phyloP scores from a whole-genome alignment of 2,113 vertebrate species.

The Pseudonaja textilis region DNA sequence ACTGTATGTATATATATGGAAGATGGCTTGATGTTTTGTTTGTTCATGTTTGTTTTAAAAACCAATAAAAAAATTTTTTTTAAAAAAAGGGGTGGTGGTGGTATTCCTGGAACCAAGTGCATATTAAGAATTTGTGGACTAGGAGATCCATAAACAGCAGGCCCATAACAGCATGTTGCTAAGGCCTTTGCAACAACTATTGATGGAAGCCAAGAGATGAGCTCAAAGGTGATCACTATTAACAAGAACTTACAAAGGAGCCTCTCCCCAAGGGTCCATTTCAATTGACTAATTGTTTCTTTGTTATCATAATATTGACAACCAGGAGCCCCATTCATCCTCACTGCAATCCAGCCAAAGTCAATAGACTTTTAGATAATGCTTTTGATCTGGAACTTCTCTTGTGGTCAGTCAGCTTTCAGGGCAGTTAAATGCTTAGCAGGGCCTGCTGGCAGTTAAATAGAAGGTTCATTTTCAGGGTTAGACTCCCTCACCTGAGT shows the following conservation, averaged over 20 bases:
- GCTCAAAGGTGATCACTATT: not conserved
- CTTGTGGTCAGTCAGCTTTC: not conserved
- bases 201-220: not conserved
- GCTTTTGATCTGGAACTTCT: not conserved
- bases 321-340: not conserved
- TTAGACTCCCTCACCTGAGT: not conserved
- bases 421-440: not conserved
- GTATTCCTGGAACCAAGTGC: not conserved
- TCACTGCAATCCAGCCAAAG: not conserved
- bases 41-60: too few species aligned
- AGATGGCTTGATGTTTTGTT: too few species aligned
- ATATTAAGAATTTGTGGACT: not conserved
- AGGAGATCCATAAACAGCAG: not conserved
- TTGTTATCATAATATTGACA: conserved; percentile 18
- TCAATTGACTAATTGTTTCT: conserved; percentile 3
- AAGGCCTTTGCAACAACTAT: not conserved
- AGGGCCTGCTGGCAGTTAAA: not conserved
- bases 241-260: not conserved
- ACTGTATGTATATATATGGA: too few species aligned
- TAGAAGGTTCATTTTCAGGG: not conserved
- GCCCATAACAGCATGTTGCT: not conserved
- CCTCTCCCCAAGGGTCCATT: not conserved
- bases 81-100: not conserved
- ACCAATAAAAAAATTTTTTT: too few species aligned
- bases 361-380: not conserved